Evolutionary conservation across 2,113 vertebrate genomes (phyloP).

Genomic region (Ploceus nigricollis): DNA sequence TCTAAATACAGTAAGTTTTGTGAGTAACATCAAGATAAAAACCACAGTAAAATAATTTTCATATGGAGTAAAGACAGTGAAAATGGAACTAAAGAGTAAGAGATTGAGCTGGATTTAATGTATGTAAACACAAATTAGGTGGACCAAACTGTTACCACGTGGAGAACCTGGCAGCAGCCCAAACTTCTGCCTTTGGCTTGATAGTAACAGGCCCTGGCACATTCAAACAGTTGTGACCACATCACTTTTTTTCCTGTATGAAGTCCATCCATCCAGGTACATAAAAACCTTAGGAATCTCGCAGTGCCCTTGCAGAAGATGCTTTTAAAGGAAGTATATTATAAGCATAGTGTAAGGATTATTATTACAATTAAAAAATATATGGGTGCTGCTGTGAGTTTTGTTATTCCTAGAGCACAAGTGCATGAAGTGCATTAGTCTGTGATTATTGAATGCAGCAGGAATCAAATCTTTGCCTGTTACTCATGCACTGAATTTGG

Average conservation of each 20-base stretch:
- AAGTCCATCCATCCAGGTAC: neutral
- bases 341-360: neutral
- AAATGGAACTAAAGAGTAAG: neutral
- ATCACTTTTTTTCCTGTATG: neutral
- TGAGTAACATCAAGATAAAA: neutral
- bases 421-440: neutral
- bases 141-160: neutral
- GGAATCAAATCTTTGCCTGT: neutral
- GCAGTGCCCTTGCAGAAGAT: neutral
- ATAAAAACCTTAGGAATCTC: neutral
- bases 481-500: neutral
- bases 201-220: neutral
- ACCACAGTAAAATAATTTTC: neutral
- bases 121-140: neutral
- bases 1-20: neutral
- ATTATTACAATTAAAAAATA: neutral
- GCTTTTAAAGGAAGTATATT: neutral
- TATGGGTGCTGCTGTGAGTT: neutral
- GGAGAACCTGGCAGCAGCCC: neutral
- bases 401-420: neutral
- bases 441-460: neutral
- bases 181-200: neutral
- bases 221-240: neutral
- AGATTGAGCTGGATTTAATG: neutral
- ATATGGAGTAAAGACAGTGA: neutral